Base-by-base conservation (phyloP, 64 coral and sea anemone species). In the Catalaphyllia jardinei region DNA sequence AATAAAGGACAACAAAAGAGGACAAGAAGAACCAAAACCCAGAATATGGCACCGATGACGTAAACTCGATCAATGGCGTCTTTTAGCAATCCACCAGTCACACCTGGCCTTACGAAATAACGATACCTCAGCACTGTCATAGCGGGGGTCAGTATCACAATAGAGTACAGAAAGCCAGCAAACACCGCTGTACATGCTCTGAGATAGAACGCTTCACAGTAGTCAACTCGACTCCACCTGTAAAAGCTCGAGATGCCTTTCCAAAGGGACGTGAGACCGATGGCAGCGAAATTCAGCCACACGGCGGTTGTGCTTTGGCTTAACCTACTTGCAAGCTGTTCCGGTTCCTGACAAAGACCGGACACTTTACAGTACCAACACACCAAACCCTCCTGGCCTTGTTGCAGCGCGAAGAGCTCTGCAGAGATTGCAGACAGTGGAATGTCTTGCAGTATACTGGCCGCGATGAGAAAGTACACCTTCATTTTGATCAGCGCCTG, bases 211-310 rank as follows among this genome's bases (percentile, higher is more conserved):
- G 79, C 86, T 30, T 97, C 95, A 72, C 88, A 97, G 27, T 87
- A 24, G 49, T 83, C 83, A 35, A 97, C 87, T 78, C 89, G 88
- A 29, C 95, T 97, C 95, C 95, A 97, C 52, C 95, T 49, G 29
- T 93, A 97, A 33, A 97, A 97, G 60, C 95, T 97, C 13, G 95
- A 97, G 31, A 97, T 93, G 12, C 95, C 95, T 60, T 97, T 97
- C 95, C 95, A 97, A 60, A 97, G 67, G 22, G 95, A 93, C 17
- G 95, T 97, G 30, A 97, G 52, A 62, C 79, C 73, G 73, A 97
- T 94, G 11, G 95, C 95, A 46, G 82, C 69, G 28, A 93, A 89
- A 65, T 93, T 97, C 50, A 97, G 85, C 57, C 93, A 55, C n/a
- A 97, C 55, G 0, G 90, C 81, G 31, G 82, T 42, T 29, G 79